Conservation (phyloP, 2,888 invertebrate genomes). For the Eupithecia pulchellata region DNA sequence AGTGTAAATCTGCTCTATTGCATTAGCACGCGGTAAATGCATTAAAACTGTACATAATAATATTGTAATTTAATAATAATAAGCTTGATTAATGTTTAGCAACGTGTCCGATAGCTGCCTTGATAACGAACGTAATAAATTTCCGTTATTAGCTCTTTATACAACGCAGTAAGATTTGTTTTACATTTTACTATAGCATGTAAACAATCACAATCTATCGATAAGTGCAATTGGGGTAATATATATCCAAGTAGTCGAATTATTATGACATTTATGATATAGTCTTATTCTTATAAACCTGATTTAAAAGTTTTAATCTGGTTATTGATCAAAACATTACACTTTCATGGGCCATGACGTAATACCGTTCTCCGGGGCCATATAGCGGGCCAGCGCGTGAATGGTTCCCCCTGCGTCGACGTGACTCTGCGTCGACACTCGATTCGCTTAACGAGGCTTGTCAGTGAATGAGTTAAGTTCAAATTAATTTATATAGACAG, state of each 20-base stretch:
- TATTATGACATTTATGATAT: neutral
- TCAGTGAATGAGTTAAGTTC: too few species aligned
- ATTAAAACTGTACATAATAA: too few species aligned
- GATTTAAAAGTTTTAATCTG: neutral
- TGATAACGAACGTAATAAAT: conserved; percentile 2
- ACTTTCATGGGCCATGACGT: too few species aligned
- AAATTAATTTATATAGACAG: neutral
- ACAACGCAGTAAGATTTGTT: conserved; percentile 20
- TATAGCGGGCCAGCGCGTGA: too few species aligned
- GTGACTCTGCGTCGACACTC: too few species aligned
- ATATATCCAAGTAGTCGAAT: conserved; percentile 9
- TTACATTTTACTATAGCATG: neutral
- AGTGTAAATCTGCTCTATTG: too few species aligned
- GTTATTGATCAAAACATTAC: neutral
- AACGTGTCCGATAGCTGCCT: neutral
- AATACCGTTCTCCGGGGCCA: too few species aligned
- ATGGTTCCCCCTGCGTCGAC: too few species aligned
- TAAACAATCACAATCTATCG: conserved; percentile 22
- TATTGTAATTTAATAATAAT: neutral
- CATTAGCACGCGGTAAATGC: neutral
- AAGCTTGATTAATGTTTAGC: neutral
- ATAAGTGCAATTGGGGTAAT: conserved; percentile 24
- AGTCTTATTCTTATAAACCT: neutral
- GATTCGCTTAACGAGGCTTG: too few species aligned
- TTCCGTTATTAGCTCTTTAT: conserved; percentile 9